phyloP scores from a whole-genome alignment of 2,797 vertebrate species.

The Phalanger gymnotis region DNA sequence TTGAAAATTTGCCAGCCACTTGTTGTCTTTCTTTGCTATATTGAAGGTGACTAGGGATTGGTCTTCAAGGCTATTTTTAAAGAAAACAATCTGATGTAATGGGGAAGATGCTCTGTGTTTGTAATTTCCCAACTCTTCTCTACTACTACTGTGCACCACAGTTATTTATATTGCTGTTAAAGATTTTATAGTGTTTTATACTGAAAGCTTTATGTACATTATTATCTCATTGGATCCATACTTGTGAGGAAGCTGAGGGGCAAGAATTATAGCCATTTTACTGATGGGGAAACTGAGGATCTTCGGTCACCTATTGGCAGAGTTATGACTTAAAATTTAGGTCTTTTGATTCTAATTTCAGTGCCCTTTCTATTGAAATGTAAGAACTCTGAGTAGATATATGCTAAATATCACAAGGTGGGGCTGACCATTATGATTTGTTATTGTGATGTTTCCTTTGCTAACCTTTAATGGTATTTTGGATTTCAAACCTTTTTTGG shows the following conservation, averaged over 20 bases:
- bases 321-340: neutral
- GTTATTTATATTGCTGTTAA: neutral
- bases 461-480: neutral
- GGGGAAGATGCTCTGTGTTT: neutral
- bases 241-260: neutral
- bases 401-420: neutral
- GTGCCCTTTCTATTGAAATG: neutral
- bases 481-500: neutral
- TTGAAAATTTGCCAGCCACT: constrained; percentile 30
- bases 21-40: constrained; percentile 9
- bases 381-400: neutral
- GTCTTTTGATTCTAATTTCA: neutral
- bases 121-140: neutral
- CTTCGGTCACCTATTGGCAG: neutral
- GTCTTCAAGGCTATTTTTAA: constrained; percentile 10
- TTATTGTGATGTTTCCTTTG: neutral
- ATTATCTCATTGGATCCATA: neutral
- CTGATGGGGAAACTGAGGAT: neutral
- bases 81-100: constrained; percentile 9
- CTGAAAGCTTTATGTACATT: neutral
- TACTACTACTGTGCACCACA: neutral
- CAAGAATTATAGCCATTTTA: neutral
- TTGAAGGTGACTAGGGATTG: constrained; percentile 10
- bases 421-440: neutral
- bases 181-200: neutral